Evolutionary conservation across 2,797 vertebrate genomes (phyloP).

Genomic region (Chloroceryle amazona): DNA sequence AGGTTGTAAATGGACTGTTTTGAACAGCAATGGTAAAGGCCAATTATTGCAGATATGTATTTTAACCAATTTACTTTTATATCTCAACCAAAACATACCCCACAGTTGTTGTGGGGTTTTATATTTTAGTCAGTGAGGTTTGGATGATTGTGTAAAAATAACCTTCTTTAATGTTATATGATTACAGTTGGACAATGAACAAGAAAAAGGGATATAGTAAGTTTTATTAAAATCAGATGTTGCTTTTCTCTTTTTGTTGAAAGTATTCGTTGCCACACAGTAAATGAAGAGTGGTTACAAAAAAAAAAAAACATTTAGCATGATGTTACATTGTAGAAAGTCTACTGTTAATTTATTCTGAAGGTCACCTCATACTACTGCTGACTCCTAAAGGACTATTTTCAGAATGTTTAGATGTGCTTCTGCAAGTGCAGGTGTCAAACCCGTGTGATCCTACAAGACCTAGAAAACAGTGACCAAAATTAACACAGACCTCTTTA

Average conservation of each 20-base stretch:
- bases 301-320: neutral
- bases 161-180: slow-evolving; percentile 51
- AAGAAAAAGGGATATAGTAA: slow-evolving; percentile 62
- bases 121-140: slow-evolving; percentile 74
- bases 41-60: slow-evolving; percentile 61
- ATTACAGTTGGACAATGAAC: slow-evolving; percentile 77
- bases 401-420: neutral
- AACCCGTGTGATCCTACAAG: neutral
- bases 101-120: slow-evolving; percentile 72
- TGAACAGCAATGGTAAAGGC: slow-evolving; percentile 62
- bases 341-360: neutral
- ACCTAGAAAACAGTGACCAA: neutral
- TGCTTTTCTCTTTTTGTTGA: neutral
- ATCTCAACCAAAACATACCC: slow-evolving; percentile 72
- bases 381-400: neutral
- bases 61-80: slow-evolving; percentile 74
- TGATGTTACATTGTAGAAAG: neutral
- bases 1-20: slow-evolving; percentile 29
- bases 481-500: neutral
- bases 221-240: slow-evolving; percentile 74
- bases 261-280: slow-evolving; percentile 2
- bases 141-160: slow-evolving; percentile 75
- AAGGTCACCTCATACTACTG: neutral
- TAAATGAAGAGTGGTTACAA: slow-evolving; percentile 18
- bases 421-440: neutral